Evolutionary conservation across 2,113 vertebrate genomes (phyloP), one percentile per base, ranked within the genome.

Genomic region (Mesitornis unicolor): DNA sequence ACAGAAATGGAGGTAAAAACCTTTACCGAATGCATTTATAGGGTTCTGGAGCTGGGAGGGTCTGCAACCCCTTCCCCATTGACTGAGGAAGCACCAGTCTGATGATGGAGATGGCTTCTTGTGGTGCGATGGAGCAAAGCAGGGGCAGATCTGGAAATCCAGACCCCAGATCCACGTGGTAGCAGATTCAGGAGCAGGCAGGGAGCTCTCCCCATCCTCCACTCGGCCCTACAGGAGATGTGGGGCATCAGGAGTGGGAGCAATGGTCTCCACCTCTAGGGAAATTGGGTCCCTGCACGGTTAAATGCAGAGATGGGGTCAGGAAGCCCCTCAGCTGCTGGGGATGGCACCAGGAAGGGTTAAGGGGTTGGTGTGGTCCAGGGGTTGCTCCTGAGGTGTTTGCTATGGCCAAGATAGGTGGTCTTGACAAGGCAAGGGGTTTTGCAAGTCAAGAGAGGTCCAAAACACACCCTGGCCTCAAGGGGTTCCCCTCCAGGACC

Each of bases 381-480:
- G 60, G 56, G 78, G 74, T 54, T 51, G 8, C 64, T 93, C 69
- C 36, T 8, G 20, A 43, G 82, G 57, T 50, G 54, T 75, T 73
- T 81, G 29, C 35, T 47, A 25, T 31, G 5, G 16, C 5, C 26
- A 47, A 48, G 67, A 35, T 53, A 84, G 40, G 22, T 29, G 40
- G 5, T 31, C 61, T 28, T n/a, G n/a, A n/a, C n/a, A n/a, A n/a
- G n/a, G n/a, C n/a, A n/a, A 79, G 13, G 8, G 35, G 69, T 19
- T 7, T 38, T 35, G 42, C 10, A 18, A 61, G 20, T 12, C 35
- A 14, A 28, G 33, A 84, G 25, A n/a, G 33, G 28, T 40, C 63
- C 63, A 50, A 28, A 47, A 31, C 0, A 0, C 0, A 0, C 9
- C 67, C 63, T 40, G 24, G 14, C 20, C 17, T 59, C 48, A 9